These are phyloP conservation scores for Prinia subflava DNA, from an alignment of 2,113 vertebrate species.

Conservation along the genomic window DNA sequence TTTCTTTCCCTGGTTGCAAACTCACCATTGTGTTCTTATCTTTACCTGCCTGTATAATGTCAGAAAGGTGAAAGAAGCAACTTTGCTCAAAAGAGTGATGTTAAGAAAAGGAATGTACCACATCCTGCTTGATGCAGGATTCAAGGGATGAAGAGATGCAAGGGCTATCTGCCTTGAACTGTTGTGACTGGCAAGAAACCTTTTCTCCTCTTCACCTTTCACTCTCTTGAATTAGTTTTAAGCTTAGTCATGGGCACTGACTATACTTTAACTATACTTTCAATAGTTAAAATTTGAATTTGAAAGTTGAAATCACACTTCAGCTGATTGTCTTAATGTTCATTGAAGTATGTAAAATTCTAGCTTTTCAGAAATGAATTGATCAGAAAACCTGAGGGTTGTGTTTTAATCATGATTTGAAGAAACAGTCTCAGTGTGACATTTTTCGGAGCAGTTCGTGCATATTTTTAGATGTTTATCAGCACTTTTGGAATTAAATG, in stretches of 20 bases:
- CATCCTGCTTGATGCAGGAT: neutral
- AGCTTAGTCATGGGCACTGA: neutral
- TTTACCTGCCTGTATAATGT: neutral
- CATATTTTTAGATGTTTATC: neutral
- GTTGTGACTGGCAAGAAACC: neutral
- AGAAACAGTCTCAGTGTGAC: neutral
- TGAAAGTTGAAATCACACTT: neutral
- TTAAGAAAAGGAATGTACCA: neutral
- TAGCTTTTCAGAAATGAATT: neutral
- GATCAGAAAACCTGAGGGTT: neutral
- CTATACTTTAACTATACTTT: no score
- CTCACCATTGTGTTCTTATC: neutral
- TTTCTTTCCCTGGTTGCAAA: neutral
- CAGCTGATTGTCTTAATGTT: neutral
- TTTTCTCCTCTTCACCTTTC: neutral
- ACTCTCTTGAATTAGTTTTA: neutral
- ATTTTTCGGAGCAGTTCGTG: neutral
- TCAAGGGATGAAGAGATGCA: neutral
- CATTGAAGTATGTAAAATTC: neutral
- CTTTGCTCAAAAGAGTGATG: neutral
- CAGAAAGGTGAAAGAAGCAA: neutral
- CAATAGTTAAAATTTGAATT: neutral
- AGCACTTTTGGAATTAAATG: neutral
- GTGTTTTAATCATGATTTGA: neutral
- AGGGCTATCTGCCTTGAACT: neutral